phyloP scores from a whole-genome alignment of 1,140 invertebrate genomes.

The Charaxes varanes region DNA sequence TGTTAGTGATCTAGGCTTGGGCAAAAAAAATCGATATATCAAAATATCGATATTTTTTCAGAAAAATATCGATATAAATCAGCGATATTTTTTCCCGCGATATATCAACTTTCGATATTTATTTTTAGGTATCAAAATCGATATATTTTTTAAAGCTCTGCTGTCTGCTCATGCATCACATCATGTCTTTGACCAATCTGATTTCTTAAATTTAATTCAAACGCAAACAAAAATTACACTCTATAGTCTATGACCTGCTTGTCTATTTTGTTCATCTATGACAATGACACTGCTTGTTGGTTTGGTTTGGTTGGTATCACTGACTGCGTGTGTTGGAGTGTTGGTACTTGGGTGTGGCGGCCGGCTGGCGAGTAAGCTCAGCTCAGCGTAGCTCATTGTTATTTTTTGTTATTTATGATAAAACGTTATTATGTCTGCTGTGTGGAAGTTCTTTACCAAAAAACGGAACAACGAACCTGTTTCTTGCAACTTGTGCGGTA shows the following conservation, averaged over 20 bases:
- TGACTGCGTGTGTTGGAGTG: not conserved
- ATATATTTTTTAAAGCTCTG: slow-evolving; percentile 14
- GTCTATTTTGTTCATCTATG: no score
- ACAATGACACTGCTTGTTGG: no score
- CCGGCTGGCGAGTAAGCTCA: slow-evolving; percentile 2
- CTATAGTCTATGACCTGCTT: no score
- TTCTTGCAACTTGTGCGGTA: slow-evolving; percentile 21
- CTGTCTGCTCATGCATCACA: slow-evolving; percentile 8
- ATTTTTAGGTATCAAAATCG: slow-evolving; percentile 3
- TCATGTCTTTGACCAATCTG: slow-evolving; percentile 9
- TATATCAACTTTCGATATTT: slow-evolving; percentile 14
- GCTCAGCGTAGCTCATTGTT: slow-evolving; percentile 8
- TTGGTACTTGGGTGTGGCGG: not conserved
- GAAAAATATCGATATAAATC: slow-evolving; percentile 11
- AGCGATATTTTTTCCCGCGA: slow-evolving; percentile 11
- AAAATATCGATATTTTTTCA: slow-evolving; percentile 8
- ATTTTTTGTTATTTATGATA: no score
- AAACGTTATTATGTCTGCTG: no score
- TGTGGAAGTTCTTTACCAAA: slow-evolving; percentile 17
- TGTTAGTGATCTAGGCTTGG: slow-evolving; percentile 4
- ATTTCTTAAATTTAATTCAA: no score
- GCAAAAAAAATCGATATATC: slow-evolving; percentile 8
- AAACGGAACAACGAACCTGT: slow-evolving; percentile 18
- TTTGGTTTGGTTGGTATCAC: no score
- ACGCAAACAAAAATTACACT: no score